Evolutionary conservation across 2,888 invertebrate genomes (phyloP), one percentile per base, ranked within the genome.

Genomic region (Drosophila paramelanica): DNA sequence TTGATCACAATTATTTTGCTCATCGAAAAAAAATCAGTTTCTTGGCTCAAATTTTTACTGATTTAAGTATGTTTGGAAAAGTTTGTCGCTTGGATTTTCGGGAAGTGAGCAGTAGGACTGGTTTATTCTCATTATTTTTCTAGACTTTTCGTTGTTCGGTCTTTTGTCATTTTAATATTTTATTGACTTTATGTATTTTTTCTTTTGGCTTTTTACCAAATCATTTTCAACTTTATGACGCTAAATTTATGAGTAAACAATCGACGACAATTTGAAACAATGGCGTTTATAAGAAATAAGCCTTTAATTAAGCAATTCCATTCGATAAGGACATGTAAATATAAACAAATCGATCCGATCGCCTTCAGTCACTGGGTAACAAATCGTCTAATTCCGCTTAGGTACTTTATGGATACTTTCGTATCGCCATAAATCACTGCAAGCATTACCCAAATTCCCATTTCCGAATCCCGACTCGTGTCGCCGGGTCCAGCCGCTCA

Each of bases 371-470:
- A 27, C 7, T 27, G 27, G 27, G 8, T 1, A 8, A 10, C 10
- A 31, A 10, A 7, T 27, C 27, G 7, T 17, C 11, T 33, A 17
- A 6, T 0, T 31, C 10, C 31, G 3, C 11, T 6, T 5, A 52
- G 53, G 23, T 4, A 43, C 14, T 20, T 23, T 31, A 11, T 31
- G 31, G 23, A n/a, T n/a, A 5, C 2, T 31, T n/a, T 31, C 31
- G 42, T 8, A 6, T 8, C 59, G 47, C 7, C 20, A 39, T 17
- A 49, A 38, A 1, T 38, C 55, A 2, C 33, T 52, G 1, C 39
- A 46, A 8, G 13, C 20, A 8, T 3, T 49, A 17, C 52, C 68
- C 0, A 61, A 38, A 23, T 68, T 71, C 42, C 68, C 68, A 3
- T 71, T 13, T 42, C 70, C 70, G 1, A 23, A 20, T 3, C n/a